Base-by-base conservation (phyloP, 2,797 vertebrate genomes). In the Enteromius anoplus region DNA sequence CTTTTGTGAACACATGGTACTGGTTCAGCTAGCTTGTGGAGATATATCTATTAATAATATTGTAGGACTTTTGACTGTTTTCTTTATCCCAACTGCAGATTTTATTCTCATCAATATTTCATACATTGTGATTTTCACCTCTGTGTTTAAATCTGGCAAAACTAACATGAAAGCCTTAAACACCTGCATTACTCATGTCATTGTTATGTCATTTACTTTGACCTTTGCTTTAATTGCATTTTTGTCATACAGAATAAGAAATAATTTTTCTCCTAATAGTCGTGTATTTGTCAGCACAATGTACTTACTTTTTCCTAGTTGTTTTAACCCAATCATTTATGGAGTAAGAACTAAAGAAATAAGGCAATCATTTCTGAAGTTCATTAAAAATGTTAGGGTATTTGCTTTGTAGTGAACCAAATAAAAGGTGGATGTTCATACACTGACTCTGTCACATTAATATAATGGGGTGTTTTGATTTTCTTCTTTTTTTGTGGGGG, bases 1-100 rank as follows among this genome's bases (percentile, higher is more conserved):
- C 72, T 94, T 93, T 90, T 94, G 93, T 85, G 94, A 95, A 12
- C 93, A 95, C 82, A 94, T 94, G 94, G 90, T 92, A 1, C 51
- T 94, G 58, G 85, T 87, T 80, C 84, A 84, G 65, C 68, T 86
- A 68, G 82, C 86, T 42, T 87, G 84, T 72, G 86, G 75, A 62
- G 84, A 84, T 66, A 82, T 72, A 79, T 77, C 79, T 32, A 14
- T 86, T 49, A 82, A 86, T 66, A 87, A 79, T 3, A 42, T 91
- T n/a, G 89, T 87, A 32, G 93, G 92, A 4, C 86, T 95, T 77
- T 19, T 89, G 0, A 9, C 89, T 0, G 68, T 85, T 3, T 80
- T 93, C 51, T 75, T 89, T 3, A 86, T 92, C 51, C 86, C 91
- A 2, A 88, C 91, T 0, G 78, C 85, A 0, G 93, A 94, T 85